These are phyloP conservation scores for Stenotaenia linearis DNA, from an alignment of 2,888 invertebrate genomes.

Conservation along the genomic window DNA sequence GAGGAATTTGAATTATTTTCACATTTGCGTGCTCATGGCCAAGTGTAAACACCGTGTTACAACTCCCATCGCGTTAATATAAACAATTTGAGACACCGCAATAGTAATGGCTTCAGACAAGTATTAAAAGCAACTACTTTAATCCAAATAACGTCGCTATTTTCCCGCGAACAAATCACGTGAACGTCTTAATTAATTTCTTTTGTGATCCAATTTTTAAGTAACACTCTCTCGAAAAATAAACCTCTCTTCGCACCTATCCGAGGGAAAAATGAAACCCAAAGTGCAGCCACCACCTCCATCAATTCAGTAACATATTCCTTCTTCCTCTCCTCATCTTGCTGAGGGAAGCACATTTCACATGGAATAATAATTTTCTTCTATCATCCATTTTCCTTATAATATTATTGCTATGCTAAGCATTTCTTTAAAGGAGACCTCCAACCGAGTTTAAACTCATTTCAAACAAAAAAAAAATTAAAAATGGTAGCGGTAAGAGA, in stretches of 20 bases:
- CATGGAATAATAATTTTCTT: conserved; percentile 7
- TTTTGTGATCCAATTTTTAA: neutral
- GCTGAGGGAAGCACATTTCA: conserved; percentile 11
- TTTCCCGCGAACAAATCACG: neutral
- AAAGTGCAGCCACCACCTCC: neutral
- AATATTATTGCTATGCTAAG: conserved; percentile 9
- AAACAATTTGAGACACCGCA: neutral
- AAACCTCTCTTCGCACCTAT: neutral
- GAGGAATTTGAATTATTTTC: neutral
- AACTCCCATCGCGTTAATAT: neutral
- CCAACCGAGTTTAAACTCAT: neutral
- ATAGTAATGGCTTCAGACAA: neutral
- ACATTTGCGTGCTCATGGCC: neutral
- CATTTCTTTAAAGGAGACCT: conserved; percentile 5
- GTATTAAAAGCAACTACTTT: neutral
- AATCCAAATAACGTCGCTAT: neutral
- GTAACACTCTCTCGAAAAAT: too few relatives aligned
- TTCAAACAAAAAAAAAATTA: neutral
- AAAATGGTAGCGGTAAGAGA: neutral
- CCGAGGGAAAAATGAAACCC: neutral
- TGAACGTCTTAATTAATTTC: neutral
- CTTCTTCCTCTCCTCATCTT: neutral
- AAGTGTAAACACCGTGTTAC: neutral
- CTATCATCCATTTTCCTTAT: conserved; percentile 3
- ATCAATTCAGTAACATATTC: conserved; percentile 7